phyloP scores from a whole-genome alignment of 1,140 invertebrate species.

The Lucilia sericata region DNA sequence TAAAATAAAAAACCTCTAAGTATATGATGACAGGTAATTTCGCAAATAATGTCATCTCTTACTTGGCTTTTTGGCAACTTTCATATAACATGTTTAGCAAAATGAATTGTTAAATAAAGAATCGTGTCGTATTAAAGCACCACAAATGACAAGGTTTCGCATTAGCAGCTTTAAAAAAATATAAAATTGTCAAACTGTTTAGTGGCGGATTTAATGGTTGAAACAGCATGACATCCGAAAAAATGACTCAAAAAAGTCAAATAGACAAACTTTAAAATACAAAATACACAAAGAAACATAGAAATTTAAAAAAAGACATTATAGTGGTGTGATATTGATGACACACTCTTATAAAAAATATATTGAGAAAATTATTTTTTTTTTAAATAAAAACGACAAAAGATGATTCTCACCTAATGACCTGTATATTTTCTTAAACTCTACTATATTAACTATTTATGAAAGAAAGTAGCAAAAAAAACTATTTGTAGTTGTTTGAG shows the following conservation, averaged over 20 bases:
- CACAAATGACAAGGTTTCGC: neutral
- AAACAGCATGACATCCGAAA: neutral
- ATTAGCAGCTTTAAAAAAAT: neutral
- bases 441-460: neutral
- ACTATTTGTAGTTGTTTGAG: neutral
- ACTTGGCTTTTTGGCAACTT: neutral
- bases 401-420: slow-evolving; percentile 39
- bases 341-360: slow-evolving; percentile 25
- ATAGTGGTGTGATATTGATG: neutral
- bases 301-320: neutral
- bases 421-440: slow-evolving; percentile 8
- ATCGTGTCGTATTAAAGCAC: neutral
- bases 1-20: neutral
- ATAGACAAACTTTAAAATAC: neutral
- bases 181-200: neutral
- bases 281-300: neutral
- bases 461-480: slow-evolving; percentile 19
- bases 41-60: neutral
- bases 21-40: slow-evolving; percentile 22
- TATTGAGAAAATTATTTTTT: neutral
- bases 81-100: neutral
- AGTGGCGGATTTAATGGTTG: neutral
- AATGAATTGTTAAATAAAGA: slow-evolving; percentile 12
- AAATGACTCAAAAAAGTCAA: neutral
- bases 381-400: neutral